Base-by-base conservation (phyloP, 1,140 invertebrate genomes). In the Hyphantria cunea region DNA sequence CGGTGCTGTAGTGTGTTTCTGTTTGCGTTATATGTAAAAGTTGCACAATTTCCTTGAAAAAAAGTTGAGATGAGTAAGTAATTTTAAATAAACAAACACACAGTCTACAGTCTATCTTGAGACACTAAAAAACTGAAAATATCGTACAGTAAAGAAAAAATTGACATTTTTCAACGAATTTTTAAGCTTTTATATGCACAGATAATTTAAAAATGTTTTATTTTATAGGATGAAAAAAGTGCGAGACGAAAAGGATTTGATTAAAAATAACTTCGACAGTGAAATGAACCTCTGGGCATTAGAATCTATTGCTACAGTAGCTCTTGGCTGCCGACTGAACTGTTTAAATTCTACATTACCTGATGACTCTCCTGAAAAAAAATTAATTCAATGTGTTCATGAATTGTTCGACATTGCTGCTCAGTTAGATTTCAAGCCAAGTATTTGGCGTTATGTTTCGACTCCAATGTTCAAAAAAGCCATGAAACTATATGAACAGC, bases 341-440 rank as follows among this genome's bases (percentile, higher is more conserved):
- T 94, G 94, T 72, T 77, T 94, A 50, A 69, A 92, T 54, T 61
- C 73, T 0, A 88, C 92, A 42, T 78, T 94, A 2, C 69, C 90
- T 0, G 71, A 86, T 37, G 91, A 93, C 42, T 92, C 92, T 10
- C 93, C 93, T 39, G 91, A 91, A 1, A 89, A 89, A 55, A 78
- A 87, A 11, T 66, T 71, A 11, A 75, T 75, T 37, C 61, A 92
- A 45, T 89, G 92, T 6, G 92, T 94, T 0, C 91, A 92, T 33
- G 83, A 92, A 0, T 89, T 95, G 52, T 95, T 96, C 68, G 68
- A 86, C 0, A 71, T 92, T 6, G 79, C 92, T 39, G 92, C 92
- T 51, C 74, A 92, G 51, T 73, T 95, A 0, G 95, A 95, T 74
- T 75, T 94, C 41, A 74, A 91, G n/a, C 92, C 93, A 3, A 93